Percentiles rank a stretch among this genome's conserved stretches.
Evolutionary conservation across 2,888 invertebrate genomes (phyloP).

Genomic region (Polietes domitor): DNA sequence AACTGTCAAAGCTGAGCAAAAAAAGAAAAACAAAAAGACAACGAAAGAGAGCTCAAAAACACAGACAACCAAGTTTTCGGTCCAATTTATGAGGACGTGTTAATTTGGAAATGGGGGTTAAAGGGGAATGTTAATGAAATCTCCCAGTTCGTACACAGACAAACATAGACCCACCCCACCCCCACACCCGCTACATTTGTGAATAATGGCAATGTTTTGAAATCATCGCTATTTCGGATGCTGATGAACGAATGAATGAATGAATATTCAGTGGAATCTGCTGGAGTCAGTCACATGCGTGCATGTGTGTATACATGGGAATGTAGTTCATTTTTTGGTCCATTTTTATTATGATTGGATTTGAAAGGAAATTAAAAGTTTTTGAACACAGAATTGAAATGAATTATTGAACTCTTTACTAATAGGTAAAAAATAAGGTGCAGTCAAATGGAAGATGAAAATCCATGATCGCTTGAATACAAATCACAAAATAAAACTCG

Average conservation of each 20-base stretch:
- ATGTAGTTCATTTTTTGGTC: conserved; percentile 23
- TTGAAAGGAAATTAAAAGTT: conserved; percentile 65
- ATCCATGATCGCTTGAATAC: neutral
- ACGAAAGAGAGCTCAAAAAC: conserved; percentile 23
- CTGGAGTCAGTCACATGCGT: neutral
- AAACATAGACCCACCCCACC: neutral
- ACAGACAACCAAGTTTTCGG: neutral
- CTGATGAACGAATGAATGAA: conserved; percentile 60
- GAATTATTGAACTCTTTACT: conserved; percentile 20
- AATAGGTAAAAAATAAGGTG: conserved; percentile 17
- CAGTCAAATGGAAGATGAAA: conserved; percentile 48
- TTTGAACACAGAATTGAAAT: conserved; percentile 15
- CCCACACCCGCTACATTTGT: conserved; percentile 1
- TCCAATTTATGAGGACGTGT: conserved; percentile 39
- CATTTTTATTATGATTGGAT: conserved; percentile 55
- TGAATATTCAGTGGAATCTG: conserved; percentile 36
- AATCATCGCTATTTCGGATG: conserved; percentile 58
- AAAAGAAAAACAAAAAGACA: conserved; percentile 23
- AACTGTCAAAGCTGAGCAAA: conserved; percentile 73
- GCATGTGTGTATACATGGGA: neutral
- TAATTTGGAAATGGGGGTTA: conserved; percentile 49
- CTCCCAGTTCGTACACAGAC: conserved; percentile 17
- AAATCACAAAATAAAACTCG: too few species aligned
- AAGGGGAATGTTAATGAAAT: conserved; percentile 60
- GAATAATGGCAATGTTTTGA: conserved; percentile 47